Conservation (phyloP, 37 sponge, comb jelly and placozoan genomes). For the Axinella damicornis region DNA sequence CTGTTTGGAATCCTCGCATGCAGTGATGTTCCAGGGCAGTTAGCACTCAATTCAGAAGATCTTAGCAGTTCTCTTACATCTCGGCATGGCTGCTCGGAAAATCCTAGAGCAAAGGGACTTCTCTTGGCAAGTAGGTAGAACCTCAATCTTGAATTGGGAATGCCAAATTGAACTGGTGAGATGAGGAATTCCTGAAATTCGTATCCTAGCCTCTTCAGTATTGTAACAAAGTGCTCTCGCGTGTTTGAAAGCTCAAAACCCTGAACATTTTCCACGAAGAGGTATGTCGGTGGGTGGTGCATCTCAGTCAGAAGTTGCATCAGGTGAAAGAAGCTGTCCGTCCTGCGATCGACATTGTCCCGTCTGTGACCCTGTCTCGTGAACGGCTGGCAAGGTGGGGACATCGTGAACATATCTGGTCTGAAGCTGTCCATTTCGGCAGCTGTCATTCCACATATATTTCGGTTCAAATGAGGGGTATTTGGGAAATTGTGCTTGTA, state of each 20-base stretch:
- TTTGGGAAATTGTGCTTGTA: conserved; percentile 91
- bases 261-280: conserved; percentile 94
- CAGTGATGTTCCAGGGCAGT: no score
- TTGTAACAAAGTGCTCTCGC: conserved; percentile 57
- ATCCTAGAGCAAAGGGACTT: conserved; percentile 45
- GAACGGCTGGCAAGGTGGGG: conserved; percentile 99
- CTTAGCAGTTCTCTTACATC: background rate
- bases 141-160: conserved; percentile 95
- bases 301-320: conserved; percentile 65
- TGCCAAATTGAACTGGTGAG: conserved; percentile 83
- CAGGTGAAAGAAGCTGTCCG: conserved; percentile 90
- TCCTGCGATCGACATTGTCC: conserved; percentile 79
- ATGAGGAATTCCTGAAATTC: conserved; percentile 77
- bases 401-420: conserved; percentile 83
- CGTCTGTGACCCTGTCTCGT: conserved; percentile 86
- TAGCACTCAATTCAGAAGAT: no score
- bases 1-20: no score
- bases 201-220: conserved; percentile 59
- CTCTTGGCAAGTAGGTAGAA: conserved; percentile 90
- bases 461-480: conserved; percentile 75
- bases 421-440: conserved; percentile 57
- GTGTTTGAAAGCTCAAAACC: conserved; percentile 95
- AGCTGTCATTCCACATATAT: conserved; percentile 83
- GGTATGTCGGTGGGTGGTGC: conserved; percentile 56
- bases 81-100: background rate